Percentiles rank a stretch among this genome's conserved stretches.
Evolutionary conservation across 1,140 invertebrate species (phyloP).

Genomic region (Halesus radiatus): DNA sequence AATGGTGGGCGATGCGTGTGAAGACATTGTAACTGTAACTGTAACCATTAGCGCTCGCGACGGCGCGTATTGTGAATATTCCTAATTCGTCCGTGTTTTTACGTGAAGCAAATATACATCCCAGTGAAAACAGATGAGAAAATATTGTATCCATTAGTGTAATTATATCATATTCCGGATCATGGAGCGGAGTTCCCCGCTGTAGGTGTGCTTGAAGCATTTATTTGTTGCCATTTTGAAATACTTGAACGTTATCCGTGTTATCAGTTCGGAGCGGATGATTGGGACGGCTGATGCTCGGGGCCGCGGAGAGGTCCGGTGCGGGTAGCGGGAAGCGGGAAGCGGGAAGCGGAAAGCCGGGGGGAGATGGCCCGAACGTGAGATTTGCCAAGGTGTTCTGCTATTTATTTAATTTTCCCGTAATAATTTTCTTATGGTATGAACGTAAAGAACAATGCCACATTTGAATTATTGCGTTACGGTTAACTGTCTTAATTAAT

Average conservation of each 20-base stretch:
- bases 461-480: conserved; percentile 44
- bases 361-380: neutral
- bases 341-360: neutral
- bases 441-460: conserved; percentile 20
- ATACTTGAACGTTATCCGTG: conserved; percentile 26
- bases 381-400: conserved; percentile 15
- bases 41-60: conserved; percentile 2
- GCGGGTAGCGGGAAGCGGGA: neutral
- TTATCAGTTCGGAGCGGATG: conserved; percentile 2
- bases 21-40: neutral
- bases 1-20: conserved; percentile 1
- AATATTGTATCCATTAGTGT: conserved; percentile 57
- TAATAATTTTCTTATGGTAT: conserved; percentile 29
- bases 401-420: conserved; percentile 33
- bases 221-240: conserved; percentile 69
- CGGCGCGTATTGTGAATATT: conserved; percentile 50
- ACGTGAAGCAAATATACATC: conserved; percentile 53
- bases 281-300: neutral
- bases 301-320: neutral
- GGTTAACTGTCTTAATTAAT: conserved; percentile 56
- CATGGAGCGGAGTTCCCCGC: conserved; percentile 14
- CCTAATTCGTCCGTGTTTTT: conserved; percentile 59
- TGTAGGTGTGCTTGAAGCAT: conserved; percentile 69
- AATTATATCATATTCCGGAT: conserved; percentile 48
- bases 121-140: conserved; percentile 57